phyloP scores from a whole-genome alignment of 2,113 vertebrate species.

The Sakesphorus luctuosus region DNA sequence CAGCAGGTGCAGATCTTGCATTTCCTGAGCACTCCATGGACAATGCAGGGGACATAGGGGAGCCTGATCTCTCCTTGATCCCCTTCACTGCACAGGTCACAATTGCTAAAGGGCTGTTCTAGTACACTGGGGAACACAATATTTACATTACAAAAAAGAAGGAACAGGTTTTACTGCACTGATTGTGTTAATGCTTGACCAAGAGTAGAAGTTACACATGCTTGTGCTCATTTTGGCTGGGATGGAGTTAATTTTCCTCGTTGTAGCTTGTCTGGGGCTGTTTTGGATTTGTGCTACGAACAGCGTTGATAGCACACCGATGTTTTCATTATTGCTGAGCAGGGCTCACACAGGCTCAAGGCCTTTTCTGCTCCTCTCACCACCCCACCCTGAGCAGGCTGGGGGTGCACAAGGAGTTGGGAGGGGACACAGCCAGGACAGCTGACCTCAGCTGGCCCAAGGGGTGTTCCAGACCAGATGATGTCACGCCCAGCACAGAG shows the following conservation, averaged over 20 bases:
- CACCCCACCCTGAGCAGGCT: not conserved
- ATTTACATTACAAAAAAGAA: not conserved
- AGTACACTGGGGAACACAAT: not conserved
- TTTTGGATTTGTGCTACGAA: not conserved
- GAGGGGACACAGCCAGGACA: not conserved
- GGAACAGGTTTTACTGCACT: not conserved
- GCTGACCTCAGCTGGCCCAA: not conserved
- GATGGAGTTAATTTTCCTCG: not conserved
- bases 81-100: not conserved
- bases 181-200: not conserved
- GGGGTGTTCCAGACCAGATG: not conserved
- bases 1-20: not conserved
- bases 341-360: not conserved
- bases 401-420: not conserved
- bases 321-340: not conserved
- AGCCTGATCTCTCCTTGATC: not conserved
- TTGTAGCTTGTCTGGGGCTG: not conserved
- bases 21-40: not conserved
- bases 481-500: not conserved
- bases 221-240: not conserved
- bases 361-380: not conserved
- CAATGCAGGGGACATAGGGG: not conserved
- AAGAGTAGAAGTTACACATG: not conserved
- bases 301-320: not conserved
- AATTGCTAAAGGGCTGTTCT: not conserved